Base-by-base conservation (phyloP, 2,113 vertebrate species). In the Misgurnus mizolepis region DNA sequence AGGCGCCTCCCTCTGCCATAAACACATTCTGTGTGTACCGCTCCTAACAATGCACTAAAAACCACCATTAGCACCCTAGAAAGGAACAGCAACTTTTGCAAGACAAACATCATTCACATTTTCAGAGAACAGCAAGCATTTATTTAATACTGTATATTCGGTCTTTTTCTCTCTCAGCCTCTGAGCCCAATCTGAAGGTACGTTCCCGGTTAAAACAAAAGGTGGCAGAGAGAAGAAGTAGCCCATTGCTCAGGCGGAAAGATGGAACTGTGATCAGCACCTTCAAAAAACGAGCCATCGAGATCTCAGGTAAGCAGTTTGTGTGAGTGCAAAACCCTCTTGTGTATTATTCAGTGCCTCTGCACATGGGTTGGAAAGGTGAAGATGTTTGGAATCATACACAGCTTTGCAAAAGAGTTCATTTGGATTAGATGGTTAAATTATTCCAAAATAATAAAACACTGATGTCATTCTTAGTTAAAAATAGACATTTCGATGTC, bases 121-220 rank as follows among this genome's bases (percentile, higher is more conserved):
- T 47, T 47, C 7, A 47, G 4, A 47, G 9, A 47, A 47, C 6
- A 47, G 27, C 10, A 47, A 18, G 18, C 6, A 58, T 58, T 7
- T 58, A 18, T 17, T 3, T 18, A 58, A 58, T 58, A 34, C 27
- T 34, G 27, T 34, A n/a, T 58, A 18, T 58, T 47, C 39, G 62
- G 41, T 50, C 56, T 58, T 34, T 50, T 67, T 70, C 49, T 67
- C 58, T 18, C 65, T 41, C 86, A 98, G 97, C 96, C 47, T 99
- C 97, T 0, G 97, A 99, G 88, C 96, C 96, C 67, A 99, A 99
- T 92, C 90, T 99, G 90, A 99, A 99, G 90, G 96, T 99, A 56
- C 95, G 96, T 17, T 98, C 97, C 0, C 92, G 97, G 86, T 94
- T 98, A 93, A 99, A 99, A 91, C 96, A 98, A 92, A 98, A 98